Percentiles rank a stretch among this genome's conserved stretches.
These are phyloP conservation scores for Nannoperca australis DNA, from an alignment of 2,797 vertebrate genomes.

Conservation along the genomic window DNA sequence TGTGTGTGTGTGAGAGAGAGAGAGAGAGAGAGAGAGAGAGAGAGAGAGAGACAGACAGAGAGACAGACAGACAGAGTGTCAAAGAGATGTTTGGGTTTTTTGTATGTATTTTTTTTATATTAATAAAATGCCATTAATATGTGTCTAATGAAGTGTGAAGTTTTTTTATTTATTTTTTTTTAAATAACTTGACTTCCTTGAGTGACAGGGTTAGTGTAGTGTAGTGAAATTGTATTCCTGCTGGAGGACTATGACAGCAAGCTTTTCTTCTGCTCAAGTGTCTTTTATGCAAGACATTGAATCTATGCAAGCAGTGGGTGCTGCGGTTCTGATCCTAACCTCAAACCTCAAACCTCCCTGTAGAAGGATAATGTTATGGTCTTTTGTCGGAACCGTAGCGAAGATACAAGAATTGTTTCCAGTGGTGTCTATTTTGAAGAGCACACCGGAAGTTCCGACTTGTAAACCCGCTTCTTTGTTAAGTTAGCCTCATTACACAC, in stretches of 20 bases:
- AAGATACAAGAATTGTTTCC: slow-evolving; percentile 24
- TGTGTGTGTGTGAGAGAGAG: slow-evolving; percentile 25
- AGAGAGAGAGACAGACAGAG: slow-evolving; percentile 24
- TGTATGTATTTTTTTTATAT: slow-evolving; percentile 27
- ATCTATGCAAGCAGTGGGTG: too few species aligned
- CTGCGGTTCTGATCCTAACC: background rate
- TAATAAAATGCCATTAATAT: slow-evolving; percentile 56
- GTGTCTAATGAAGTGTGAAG: slow-evolving; percentile 2
- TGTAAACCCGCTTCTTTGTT: background rate
- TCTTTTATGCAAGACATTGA: background rate
- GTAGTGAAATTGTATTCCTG: background rate
- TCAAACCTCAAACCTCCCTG: background rate
- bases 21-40: slow-evolving; percentile 11
- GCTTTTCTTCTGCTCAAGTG: background rate
- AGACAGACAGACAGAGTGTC: background rate
- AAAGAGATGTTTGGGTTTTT: background rate
- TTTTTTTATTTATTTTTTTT: background rate
- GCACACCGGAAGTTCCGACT: slow-evolving; percentile 14
- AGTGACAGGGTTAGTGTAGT: background rate
- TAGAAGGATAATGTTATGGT: background rate
- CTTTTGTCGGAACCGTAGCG: slow-evolving; percentile 14
- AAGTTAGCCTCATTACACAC: background rate
- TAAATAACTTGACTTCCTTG: background rate
- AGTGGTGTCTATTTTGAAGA: slow-evolving; percentile 56
- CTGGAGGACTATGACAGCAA: background rate